Percentiles rank a stretch among this genome's conserved stretches.
These are phyloP conservation scores for Pachymerium ferrugineum DNA, from an alignment of 2,888 invertebrate species.

Conservation along the genomic window DNA sequence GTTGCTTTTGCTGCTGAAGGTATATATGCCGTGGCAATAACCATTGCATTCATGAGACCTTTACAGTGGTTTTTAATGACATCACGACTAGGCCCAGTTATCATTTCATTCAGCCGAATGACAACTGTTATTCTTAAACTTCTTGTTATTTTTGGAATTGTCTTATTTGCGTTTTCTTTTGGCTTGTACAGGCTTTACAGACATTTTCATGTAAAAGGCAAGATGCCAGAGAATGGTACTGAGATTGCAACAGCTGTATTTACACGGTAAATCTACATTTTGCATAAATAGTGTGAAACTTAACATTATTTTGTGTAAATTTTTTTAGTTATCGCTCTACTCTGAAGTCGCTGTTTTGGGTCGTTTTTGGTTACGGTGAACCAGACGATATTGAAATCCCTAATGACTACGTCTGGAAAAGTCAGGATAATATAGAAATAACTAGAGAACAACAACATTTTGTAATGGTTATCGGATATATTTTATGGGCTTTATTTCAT, in stretches of 20 bases:
- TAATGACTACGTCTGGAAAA: not conserved
- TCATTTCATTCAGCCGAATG: constrained; percentile 59
- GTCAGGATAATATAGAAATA: not conserved
- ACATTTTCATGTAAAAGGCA: constrained; percentile 53
- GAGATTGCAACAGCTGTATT: constrained; percentile 57
- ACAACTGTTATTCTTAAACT: constrained; percentile 60
- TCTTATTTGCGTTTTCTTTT: constrained; percentile 57
- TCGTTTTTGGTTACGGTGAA: constrained; percentile 62
- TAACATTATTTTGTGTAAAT: not conserved
- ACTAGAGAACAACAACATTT: constrained; percentile 46
- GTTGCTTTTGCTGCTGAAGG: constrained; percentile 60
- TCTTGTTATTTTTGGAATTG: constrained; percentile 57
- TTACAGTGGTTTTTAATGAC: constrained; percentile 60
- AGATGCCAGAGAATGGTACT: constrained; percentile 50
- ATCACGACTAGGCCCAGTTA: constrained; percentile 60
- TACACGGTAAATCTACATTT: constrained; percentile 42
- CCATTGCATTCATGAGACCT: constrained; percentile 61
- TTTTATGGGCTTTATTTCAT: constrained; percentile 57
- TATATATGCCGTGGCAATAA: constrained; percentile 60
- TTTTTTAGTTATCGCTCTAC: constrained; percentile 52
- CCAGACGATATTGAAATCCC: constrained; percentile 41
- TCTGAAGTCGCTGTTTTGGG: constrained; percentile 64
- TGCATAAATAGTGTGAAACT: constrained; percentile 7
- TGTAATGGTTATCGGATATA: constrained; percentile 62
- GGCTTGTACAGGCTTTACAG: constrained; percentile 60